Evolutionary conservation across 2,113 vertebrate species (phyloP), one percentile per base, ranked within the genome.

Genomic region (Sorex araneus): DNA sequence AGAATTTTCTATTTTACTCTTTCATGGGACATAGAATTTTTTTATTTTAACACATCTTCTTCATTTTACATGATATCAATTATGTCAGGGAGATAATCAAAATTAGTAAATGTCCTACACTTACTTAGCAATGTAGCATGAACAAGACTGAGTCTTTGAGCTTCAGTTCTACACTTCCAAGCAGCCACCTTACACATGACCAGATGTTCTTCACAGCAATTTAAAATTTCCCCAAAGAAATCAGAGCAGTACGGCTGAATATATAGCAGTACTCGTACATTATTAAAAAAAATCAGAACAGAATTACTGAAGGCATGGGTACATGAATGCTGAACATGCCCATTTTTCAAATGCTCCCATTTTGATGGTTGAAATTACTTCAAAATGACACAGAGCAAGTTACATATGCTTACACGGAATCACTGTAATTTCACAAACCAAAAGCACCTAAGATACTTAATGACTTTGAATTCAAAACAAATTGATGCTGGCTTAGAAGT

Each of bases 391-490:
- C 27, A 45, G 80, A 84, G 18, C 89, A 6, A 23, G 21, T n/a
- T 80, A 8, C 4, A 81, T 43, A 50, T 50, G 3, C 3, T 77
- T 50, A 50, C 10, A 50, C 47, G 23, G 4, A 92, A 34, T 3
- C 23, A 54, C 54, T 86, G 66, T 40, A 40, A 40, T 40, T 40
- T 40, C 40, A 40, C 40, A 40, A 40, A 40, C 40, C 40, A 40
- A 40, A 40, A 40, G 40, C 40, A 40, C 40, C 40, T 40, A 40
- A 40, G 40, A 40, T 40, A 40, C 50, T 79, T 84, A 71, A 45
- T 40, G 73, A 77, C 28, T 82, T 5, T 75, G 50, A 78, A 79
- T 36, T 87, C 57, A 27, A 10, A 81, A 57, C 34, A 87, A 89
- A 63, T 1, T 6, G 25, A 87, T 63, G 67, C 34, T 0, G 73